Evolutionary conservation across 1,140 invertebrate genomes (phyloP), one percentile per base, ranked within the genome.

Genomic region (Triops longicaudatus): DNA sequence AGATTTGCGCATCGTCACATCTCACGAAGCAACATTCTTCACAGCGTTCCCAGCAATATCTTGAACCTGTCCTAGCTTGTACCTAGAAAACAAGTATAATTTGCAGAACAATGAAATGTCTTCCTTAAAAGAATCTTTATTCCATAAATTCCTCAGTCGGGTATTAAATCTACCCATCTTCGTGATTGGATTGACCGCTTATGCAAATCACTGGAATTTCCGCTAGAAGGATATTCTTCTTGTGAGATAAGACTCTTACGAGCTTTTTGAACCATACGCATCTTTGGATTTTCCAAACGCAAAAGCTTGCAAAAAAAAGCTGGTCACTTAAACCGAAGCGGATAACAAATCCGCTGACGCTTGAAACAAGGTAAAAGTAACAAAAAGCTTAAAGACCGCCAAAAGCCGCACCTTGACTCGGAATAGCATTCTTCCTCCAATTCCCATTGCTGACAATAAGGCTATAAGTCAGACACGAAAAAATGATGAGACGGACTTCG

Each of bases 401-500:
- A 17, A 63, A 63, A 63, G 22, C n/a, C 50, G 50, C 50, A 63
- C 50, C 50, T 63, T 17, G 17, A 63, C 50, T 63, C 50, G 50
- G 50, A 14, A 63, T 63, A 6, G 50, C 50, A 63, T 63, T 63
- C 50, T 14, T 63, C 14, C 17, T 22, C n/a, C 50, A 63, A 22
- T 6, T 17, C 22, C 14, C 50, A 63, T 63, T 22, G 50, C 50
- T 63, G 50, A 63, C 14, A 63, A 63, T 63, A 63, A 63, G 17
- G 10, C 50, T 63, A 63, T 63, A 63, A 14, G 50, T 22, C 50
- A 63, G 50, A 63, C 50, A 17, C 50, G 50, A 22, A 63, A 44
- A 63, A 63, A n/a, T 63, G 50, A 63, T 63, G 50, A 63, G 50
- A 63, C 50, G 17, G 50, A 63, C 50, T 63, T 63, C 17, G 22